Percentiles rank a stretch among this genome's conserved stretches.
These are phyloP conservation scores for Prionailurus bengalensis DNA, from an alignment of 2,113 vertebrate genomes.

Conservation along the genomic window DNA sequence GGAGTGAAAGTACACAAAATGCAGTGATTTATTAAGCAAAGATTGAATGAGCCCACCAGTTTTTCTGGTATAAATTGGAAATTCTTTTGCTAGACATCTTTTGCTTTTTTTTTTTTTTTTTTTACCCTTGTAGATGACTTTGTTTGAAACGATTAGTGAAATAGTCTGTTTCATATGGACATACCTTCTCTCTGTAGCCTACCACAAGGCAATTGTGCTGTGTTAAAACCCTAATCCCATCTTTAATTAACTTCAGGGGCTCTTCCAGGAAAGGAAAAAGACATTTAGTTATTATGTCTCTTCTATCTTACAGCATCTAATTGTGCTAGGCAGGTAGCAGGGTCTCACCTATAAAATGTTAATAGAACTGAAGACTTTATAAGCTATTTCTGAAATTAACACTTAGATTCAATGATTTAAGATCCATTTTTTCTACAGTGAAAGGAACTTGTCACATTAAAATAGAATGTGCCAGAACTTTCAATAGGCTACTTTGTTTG, in stretches of 20 bases:
- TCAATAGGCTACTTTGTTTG: slow-evolving; percentile 36
- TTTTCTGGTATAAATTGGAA: slow-evolving; percentile 46
- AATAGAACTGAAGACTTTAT: slow-evolving; percentile 40
- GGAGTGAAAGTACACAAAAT: background rate
- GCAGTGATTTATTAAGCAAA: background rate
- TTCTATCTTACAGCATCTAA: background rate
- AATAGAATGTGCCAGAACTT: slow-evolving; percentile 48
- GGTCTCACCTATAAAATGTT: slow-evolving; percentile 11
- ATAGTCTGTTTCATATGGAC: background rate
- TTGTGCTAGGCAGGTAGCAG: background rate
- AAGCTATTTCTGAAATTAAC: slow-evolving; percentile 55
- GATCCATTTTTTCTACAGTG: slow-evolving; percentile 46
- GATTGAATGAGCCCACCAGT: background rate
- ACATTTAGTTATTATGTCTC: background rate
- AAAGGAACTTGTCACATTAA: slow-evolving; percentile 67
- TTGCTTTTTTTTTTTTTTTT: background rate
- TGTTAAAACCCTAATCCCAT: background rate
- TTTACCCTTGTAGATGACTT: background rate
- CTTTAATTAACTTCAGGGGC: background rate
- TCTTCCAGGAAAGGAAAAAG: background rate
- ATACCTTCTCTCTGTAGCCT: background rate
- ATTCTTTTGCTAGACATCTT: background rate
- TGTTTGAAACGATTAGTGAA: slow-evolving; percentile 41
- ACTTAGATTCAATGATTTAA: slow-evolving; percentile 61
- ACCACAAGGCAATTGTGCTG: background rate